Evolutionary conservation across 2,888 invertebrate genomes (phyloP).

Genomic region (Ectemnius lituratus): DNA sequence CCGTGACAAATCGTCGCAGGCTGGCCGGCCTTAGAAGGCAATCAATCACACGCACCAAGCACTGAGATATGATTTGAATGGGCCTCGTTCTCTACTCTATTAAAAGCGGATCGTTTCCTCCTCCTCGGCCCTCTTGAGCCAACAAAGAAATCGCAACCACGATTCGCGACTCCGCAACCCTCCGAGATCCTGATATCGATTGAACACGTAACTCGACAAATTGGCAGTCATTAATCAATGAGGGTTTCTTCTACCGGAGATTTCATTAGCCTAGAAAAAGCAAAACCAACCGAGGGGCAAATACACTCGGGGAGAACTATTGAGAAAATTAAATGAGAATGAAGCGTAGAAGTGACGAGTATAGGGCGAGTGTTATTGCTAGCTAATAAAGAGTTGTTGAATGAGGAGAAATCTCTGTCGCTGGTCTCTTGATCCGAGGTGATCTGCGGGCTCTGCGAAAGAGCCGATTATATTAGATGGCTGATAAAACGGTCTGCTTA

Average conservation of each 20-base stretch:
- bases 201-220: no score
- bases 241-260: neutral
- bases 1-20: slow-evolving; percentile 57
- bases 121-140: neutral
- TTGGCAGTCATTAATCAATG: no score
- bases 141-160: neutral
- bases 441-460: slow-evolving; percentile 61
- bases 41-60: slow-evolving; percentile 27
- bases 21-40: slow-evolving; percentile 18
- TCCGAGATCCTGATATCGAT: no score
- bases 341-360: no score
- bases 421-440: slow-evolving; percentile 60
- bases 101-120: slow-evolving; percentile 9
- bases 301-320: no score
- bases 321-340: no score
- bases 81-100: slow-evolving; percentile 16
- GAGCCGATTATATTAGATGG: slow-evolving; percentile 77
- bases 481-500: slow-evolving; percentile 77
- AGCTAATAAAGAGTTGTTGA: slow-evolving; percentile 32
- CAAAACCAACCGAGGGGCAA: no score
- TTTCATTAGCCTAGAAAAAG: no score
- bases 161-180: no score
- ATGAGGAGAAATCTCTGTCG: slow-evolving; percentile 46
- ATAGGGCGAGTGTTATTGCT: slow-evolving; percentile 17
- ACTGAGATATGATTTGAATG: slow-evolving; percentile 35